Conservation (phyloP, 1,140 invertebrate species). For the Bombus turneri region DNA sequence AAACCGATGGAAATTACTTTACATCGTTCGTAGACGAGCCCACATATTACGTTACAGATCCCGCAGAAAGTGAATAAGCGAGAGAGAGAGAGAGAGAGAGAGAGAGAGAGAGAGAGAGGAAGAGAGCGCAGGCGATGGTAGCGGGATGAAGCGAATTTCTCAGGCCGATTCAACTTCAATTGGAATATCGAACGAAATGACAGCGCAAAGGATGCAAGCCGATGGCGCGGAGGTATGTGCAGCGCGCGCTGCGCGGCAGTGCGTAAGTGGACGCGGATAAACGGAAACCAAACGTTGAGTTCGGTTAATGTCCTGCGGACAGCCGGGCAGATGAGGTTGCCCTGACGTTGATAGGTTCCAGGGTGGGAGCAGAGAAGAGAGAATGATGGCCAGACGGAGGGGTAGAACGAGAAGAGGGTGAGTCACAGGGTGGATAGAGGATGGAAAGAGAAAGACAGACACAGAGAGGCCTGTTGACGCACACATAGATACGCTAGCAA, state of each 20-base stretch:
- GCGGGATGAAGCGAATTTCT: not conserved
- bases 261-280: constrained; percentile 68
- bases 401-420: constrained; percentile 28
- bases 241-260: constrained; percentile 24
- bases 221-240: constrained; percentile 37
- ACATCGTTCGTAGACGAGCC: not conserved
- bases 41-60: not conserved
- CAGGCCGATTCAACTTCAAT: constrained; percentile 20
- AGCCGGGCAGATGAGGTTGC: constrained; percentile 78
- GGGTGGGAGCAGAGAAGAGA: constrained; percentile 42
- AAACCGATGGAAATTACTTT: constrained; percentile 45
- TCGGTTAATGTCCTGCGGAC: constrained; percentile 79
- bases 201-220: constrained; percentile 32
- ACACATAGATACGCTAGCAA: constrained; percentile 3
- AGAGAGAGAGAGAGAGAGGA: not conserved
- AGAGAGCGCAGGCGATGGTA: not conserved
- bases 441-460: constrained; percentile 53
- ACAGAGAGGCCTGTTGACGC: constrained; percentile 48
- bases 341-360: constrained; percentile 79
- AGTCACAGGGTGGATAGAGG: not conserved
- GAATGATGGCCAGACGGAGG: constrained; percentile 64
- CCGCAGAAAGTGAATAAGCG: no score
- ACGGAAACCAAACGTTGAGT: constrained; percentile 78
- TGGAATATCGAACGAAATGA: constrained; percentile 50
- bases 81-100: not conserved